phyloP scores from a whole-genome alignment of 2,113 vertebrate genomes.

The Dascyllus trimaculatus region DNA sequence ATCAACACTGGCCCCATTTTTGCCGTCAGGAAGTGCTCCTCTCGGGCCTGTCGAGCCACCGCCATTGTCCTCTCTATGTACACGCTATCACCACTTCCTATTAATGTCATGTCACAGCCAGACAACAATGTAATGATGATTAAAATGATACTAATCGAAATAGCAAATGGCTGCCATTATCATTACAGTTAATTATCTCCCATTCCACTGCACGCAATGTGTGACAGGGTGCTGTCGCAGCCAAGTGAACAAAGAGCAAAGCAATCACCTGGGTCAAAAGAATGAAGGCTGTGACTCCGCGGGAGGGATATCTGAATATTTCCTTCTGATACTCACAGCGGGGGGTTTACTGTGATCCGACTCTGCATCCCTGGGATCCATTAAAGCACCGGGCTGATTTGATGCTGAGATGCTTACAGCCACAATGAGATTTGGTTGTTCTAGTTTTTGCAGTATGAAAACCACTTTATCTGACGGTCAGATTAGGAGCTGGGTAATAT shows the following conservation, averaged over 20 bases:
- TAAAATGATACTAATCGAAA: slow-evolving; percentile 73
- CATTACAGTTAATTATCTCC: slow-evolving; percentile 76
- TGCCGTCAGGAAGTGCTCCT: slow-evolving; percentile 29
- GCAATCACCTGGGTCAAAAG: slow-evolving; percentile 60
- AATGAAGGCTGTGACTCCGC: slow-evolving; percentile 22
- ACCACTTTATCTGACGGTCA: slow-evolving; percentile 8
- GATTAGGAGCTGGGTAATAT: not conserved
- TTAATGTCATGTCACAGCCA: slow-evolving; percentile 72
- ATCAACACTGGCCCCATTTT: not conserved
- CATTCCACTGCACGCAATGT: slow-evolving; percentile 25
- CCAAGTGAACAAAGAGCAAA: slow-evolving; percentile 45
- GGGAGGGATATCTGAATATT: slow-evolving; percentile 35
- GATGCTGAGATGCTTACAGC: not conserved
- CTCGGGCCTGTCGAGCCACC: not conserved
- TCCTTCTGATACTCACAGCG: slow-evolving; percentile 57
- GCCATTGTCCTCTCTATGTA: not conserved
- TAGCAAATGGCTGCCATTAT: slow-evolving; percentile 70
- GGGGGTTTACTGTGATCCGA: slow-evolving; percentile 21
- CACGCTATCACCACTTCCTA: slow-evolving; percentile 55
- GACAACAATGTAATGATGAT: slow-evolving; percentile 78
- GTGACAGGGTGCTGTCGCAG: slow-evolving; percentile 52
- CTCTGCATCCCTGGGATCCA: slow-evolving; percentile 4
- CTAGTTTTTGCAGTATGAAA: slow-evolving; percentile 22
- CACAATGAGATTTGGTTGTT: slow-evolving; percentile 16
- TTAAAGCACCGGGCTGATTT: not conserved